phyloP scores from a whole-genome alignment of 2,113 vertebrate species.

The Campylomormyrus numenius region DNA sequence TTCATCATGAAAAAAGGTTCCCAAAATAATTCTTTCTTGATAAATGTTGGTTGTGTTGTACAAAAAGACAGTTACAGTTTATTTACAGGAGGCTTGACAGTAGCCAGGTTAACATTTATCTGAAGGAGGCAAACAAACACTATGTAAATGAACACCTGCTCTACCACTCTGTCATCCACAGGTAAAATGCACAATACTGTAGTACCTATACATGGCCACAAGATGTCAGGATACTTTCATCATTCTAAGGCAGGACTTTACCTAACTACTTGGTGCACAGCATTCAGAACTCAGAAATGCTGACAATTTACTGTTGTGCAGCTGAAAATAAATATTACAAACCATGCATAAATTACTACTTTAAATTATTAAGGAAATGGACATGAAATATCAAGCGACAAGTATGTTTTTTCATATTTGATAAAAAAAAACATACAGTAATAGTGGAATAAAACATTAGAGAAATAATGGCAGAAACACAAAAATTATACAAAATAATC shows the following conservation, averaged over 20 bases:
- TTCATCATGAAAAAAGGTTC: neutral
- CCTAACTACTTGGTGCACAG: neutral
- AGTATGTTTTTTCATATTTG: neutral
- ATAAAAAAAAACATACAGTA: neutral
- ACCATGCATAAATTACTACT: neutral
- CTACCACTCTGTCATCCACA: neutral
- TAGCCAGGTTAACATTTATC: neutral
- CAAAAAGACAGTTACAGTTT: neutral
- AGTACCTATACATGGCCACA: constrained; percentile 1
- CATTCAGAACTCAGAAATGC: neutral
- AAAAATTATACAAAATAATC: neutral
- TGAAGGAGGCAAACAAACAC: neutral
- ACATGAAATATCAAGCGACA: neutral
- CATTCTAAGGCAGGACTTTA: neutral
- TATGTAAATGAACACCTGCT: constrained; percentile 14
- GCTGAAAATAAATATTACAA: neutral
- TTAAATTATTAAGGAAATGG: neutral
- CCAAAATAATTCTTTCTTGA: neutral
- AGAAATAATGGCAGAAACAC: neutral
- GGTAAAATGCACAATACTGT: neutral
- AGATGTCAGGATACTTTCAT: constrained; percentile 22
- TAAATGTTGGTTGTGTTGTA: neutral
- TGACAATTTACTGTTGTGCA: neutral
- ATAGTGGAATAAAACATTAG: neutral
- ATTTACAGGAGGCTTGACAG: neutral